Base-by-base conservation (phyloP, 2,797 vertebrate genomes). In the Lophotriccus pileatus region DNA sequence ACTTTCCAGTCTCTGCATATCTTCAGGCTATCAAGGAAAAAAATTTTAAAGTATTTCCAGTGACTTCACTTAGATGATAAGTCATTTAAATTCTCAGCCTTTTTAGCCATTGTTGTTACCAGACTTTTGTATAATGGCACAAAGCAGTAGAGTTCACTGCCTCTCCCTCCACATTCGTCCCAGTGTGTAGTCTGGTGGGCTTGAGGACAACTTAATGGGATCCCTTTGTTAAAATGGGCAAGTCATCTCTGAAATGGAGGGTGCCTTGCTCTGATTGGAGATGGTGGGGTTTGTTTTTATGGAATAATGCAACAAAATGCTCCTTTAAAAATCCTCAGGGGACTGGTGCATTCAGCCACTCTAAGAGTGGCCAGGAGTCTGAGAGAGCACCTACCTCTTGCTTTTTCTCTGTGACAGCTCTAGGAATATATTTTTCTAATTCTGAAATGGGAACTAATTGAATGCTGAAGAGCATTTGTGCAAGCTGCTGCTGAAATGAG, bases 11-110 rank as follows among this genome's bases (percentile, higher is more conserved):
- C 88, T 89, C 77, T 85, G 72, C 39, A 4, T 96, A 94, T 85
- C 91, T 97, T 82, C 64, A 70, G 95, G 90, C 93, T 93, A 84
- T 93, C 60, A 66, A 46, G 30, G 34, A 78, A 78, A 87, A 64
- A 82, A 53, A 25, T 2, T 18, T 39, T 23, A 30, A 94, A 80
- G 49, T 87, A 91, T 85, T 94, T 95, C 78, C 46, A 87, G 46
- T 89, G 84, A 87, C 87, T 84, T 78, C 67, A 92, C 68, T 84
- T 74, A 75, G 32, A 90, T 73, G 23, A 27, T 19, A 87, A 75
- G 66, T 91, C 5, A 91, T 79, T 95, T 90, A 84, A 93, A 76
- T 77, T 90, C 53, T 89, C 75, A 37, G 41, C 46, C 53, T 80
- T 87, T 95, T 79, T 74, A 93, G 78, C 50, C 18, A 16, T 68